Evolutionary conservation across 1,140 invertebrate species (phyloP).

Genomic region (Drosophila mayri): DNA sequence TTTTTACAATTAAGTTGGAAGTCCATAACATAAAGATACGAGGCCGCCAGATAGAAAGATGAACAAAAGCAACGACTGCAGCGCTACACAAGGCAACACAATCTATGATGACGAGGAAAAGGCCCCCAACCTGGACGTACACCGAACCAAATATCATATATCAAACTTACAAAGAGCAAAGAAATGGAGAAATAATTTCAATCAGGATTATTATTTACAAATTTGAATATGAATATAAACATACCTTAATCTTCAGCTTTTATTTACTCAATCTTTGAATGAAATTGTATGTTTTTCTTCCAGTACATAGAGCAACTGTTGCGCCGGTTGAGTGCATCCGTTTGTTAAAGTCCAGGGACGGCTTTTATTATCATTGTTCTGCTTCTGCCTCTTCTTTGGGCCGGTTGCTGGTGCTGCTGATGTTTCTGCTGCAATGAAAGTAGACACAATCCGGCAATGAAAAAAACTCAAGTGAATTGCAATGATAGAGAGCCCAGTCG

Average conservation of each 20-base stretch:
- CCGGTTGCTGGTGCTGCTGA: constrained; percentile 19
- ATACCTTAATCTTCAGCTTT: neutral
- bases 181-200: neutral
- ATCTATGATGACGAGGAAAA: constrained; percentile 42
- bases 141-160: neutral
- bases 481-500: constrained; percentile 63
- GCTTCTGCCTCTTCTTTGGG: constrained; percentile 29
- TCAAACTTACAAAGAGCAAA: no score
- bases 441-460: constrained; percentile 41
- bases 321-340: constrained; percentile 77
- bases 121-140: constrained; percentile 43
- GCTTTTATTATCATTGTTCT: constrained; percentile 59
- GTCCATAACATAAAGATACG: constrained; percentile 45
- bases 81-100: constrained; percentile 15
- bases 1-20: constrained; percentile 73
- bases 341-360: constrained; percentile 54
- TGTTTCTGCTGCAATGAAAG: constrained; percentile 41
- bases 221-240: neutral
- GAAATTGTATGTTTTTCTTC: neutral
- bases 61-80: constrained; percentile 44
- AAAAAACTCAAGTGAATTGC: constrained; percentile 71
- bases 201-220: neutral
- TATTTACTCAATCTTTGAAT: neutral
- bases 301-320: constrained; percentile 47
- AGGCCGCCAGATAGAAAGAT: constrained; percentile 52